These are phyloP conservation scores for Papio anubis DNA, from an alignment of 2,113 vertebrate genomes.

Conservation along the genomic window DNA sequence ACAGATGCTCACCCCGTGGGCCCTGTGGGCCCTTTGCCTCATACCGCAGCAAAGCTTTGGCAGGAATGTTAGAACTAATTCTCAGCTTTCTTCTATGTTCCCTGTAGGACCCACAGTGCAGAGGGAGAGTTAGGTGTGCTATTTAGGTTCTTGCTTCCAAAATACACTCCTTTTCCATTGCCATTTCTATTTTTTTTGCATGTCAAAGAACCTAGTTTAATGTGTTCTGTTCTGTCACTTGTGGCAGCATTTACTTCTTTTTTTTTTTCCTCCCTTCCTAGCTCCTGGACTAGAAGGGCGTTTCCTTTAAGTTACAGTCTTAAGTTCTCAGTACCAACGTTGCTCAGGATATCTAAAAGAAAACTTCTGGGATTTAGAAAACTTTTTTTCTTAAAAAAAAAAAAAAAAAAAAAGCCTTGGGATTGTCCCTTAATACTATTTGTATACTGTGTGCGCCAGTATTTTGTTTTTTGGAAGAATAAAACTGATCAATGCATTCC, in stretches of 20 bases:
- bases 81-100: neutral
- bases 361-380: slow-evolving; percentile 3
- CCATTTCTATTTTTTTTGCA: neutral
- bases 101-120: neutral
- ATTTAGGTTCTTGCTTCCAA: neutral
- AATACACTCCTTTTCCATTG: neutral
- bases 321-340: neutral
- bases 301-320: neutral
- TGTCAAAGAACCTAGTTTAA: neutral
- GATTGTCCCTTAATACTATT: neutral
- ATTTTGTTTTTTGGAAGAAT: neutral
- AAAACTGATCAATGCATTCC: neutral
- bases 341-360: neutral
- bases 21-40: neutral
- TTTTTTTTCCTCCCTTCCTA: neutral
- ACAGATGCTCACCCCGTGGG: neutral
- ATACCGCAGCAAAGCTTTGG: neutral
- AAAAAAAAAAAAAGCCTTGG: neutral
- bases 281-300: neutral
- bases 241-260: neutral
- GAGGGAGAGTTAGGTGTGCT: neutral
- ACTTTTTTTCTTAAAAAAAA: neutral
- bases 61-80: neutral
- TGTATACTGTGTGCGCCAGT: neutral
- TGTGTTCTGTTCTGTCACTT: neutral